Base-by-base conservation (phyloP, 2,888 invertebrate genomes). In the Tineola bisselliella region DNA sequence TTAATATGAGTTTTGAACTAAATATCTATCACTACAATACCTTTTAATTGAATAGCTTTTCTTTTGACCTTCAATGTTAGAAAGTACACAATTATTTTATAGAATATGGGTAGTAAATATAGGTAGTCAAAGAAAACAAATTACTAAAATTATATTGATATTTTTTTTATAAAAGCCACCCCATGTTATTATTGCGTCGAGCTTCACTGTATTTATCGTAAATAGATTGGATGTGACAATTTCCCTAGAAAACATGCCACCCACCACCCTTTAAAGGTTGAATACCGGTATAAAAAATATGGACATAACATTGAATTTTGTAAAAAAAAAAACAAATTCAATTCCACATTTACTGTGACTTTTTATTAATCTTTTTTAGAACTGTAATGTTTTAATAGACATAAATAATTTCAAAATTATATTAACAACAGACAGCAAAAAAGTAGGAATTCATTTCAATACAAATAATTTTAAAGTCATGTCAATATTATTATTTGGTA, bases 161-260 rank as follows among this genome's bases (percentile, higher is more conserved):
- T 59, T 33, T 63, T 59, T 31, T 62, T 33, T 18, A 54, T 64
- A 66, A 65, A 63, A 62, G 62, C 60, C 56, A 48, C 48, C 48
- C 48, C 25, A 25, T 54, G 25, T 19, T 54, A 54, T 54, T 54
- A 25, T 54, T 54, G 59, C 43, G 60, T 62, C 52, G 59, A 33
- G 12, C 11, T 44, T 60, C 31, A 60, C 56, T 17, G 38, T 61
- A 54, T 57, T 44, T 57, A 44, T 15, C 12, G 52, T 61, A 54
- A 61, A 18, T 56, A 54, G 54, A 54, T 44, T 44, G 19, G 30
- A 43, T 17, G 33, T 57, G 48, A 61, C 61, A 58, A 48, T 61
- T 61, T 30, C 18, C 30, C 61, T 57, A 61, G 25, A 61, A 44
- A 61, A 61, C 58, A 18, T 43, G 54, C 61, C 58, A 43, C 56